A percentile compares a stretch with the other conserved stretches of the same genome.
These are phyloP conservation scores for Polyodon spathula DNA, from an alignment of 2,113 vertebrate genomes.

Conservation along the genomic window DNA sequence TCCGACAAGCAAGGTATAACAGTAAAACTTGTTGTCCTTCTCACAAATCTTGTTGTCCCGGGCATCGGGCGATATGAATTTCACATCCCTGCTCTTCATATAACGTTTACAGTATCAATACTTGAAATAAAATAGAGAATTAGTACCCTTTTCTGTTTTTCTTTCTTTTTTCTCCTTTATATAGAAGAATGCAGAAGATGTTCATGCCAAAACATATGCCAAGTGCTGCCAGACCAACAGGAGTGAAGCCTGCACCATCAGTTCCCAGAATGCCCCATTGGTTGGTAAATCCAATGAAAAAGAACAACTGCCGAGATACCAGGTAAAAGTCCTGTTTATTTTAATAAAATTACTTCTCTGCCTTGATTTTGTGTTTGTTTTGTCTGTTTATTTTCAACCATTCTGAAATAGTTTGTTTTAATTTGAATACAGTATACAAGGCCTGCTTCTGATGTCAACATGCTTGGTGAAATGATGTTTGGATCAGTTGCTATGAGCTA, in stretches of 20 bases:
- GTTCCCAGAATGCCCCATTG: slow-evolving; percentile 26
- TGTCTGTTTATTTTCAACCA: no score
- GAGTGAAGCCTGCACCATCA: slow-evolving; percentile 30
- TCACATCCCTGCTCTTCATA: no score
- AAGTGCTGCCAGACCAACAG: slow-evolving; percentile 42
- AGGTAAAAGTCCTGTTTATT: no score
- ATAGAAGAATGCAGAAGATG: slow-evolving; percentile 52
- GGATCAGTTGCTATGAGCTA: slow-evolving; percentile 80
- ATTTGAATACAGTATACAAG: slow-evolving; percentile 57
- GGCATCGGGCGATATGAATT: no score
- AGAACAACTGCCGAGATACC: slow-evolving; percentile 60
- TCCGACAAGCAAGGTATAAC: no score
- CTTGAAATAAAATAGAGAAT: no score
- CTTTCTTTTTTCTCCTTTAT: background rate
- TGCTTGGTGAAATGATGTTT: slow-evolving; percentile 83
- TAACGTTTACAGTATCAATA: no score
- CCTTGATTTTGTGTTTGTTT: background rate
- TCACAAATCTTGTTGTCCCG: no score
- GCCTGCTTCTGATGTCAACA: slow-evolving; percentile 72
- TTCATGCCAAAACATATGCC: slow-evolving; percentile 31
- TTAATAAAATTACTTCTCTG: no score
- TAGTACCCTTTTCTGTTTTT: no score
- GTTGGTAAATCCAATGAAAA: slow-evolving; percentile 27
- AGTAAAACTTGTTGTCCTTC: no score
- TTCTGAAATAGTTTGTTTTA: no score